Evolutionary conservation across 2,888 invertebrate species (phyloP).

Genomic region (Euplagia quadripunctaria): DNA sequence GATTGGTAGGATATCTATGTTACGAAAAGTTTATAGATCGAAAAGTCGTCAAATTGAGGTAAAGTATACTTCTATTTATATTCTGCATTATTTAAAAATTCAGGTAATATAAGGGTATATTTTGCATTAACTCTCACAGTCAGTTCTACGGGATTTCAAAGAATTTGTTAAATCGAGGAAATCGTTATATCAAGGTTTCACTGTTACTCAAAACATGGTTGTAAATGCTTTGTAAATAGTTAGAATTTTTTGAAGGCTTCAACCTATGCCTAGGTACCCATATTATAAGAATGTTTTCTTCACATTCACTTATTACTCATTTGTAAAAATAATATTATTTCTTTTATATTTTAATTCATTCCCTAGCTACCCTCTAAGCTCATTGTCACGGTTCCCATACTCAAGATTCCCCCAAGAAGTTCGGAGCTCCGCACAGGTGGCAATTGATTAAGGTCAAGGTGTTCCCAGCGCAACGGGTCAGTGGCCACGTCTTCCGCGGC

Average conservation of each 20-base stretch:
- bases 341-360: constrained; percentile 17
- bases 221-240: not conserved
- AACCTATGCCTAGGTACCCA: not conserved
- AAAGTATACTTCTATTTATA: no score
- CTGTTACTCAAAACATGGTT: not conserved
- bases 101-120: no score
- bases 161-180: no score
- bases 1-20: no score
- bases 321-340: constrained; percentile 21
- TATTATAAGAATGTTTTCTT: not conserved
- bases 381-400: constrained; percentile 76
- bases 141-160: no score
- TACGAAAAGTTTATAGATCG: no score
- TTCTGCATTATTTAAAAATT: no score
- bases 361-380: constrained; percentile 48
- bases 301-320: no score
- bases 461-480: constrained; percentile 82
- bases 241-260: not conserved
- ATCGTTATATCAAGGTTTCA: no score
- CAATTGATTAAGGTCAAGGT: constrained; percentile 81
- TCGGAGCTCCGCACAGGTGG: constrained; percentile 76
- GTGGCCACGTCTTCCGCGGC: constrained; percentile 64
- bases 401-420: constrained; percentile 77
- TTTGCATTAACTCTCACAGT: no score
- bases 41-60: no score